Conservation (phyloP, 2,888 invertebrate genomes). For the Apotomis capreana region DNA sequence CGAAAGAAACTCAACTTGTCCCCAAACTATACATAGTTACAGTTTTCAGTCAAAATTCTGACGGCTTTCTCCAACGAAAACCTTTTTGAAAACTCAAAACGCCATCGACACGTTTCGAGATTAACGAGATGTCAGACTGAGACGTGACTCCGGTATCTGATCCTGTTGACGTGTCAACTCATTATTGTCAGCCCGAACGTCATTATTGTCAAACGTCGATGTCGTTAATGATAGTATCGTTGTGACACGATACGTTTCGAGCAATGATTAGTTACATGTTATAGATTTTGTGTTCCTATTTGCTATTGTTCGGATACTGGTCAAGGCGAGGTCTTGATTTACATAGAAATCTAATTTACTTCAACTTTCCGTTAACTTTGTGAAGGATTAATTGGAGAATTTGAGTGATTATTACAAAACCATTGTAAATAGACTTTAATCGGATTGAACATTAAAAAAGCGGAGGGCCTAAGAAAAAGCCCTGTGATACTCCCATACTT, state of each 20-base stretch:
- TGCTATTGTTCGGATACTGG: slow-evolving; percentile 20
- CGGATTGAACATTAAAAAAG: slow-evolving; percentile 16
- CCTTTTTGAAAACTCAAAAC: slow-evolving; percentile 30
- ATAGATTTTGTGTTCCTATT: slow-evolving; percentile 19
- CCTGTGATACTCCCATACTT: slow-evolving; percentile 29
- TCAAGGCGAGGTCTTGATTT: slow-evolving; percentile 21
- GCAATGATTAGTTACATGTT: slow-evolving; percentile 26
- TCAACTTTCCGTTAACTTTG: slow-evolving; percentile 26
- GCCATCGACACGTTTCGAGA: slow-evolving; percentile 36
- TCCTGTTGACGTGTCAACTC: slow-evolving; percentile 38
- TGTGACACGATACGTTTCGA: slow-evolving; percentile 35
- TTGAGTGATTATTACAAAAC: slow-evolving; percentile 27
- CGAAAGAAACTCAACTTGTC: too few relatives aligned
- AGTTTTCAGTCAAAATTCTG: neutral
- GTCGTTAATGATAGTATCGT: slow-evolving; percentile 37
- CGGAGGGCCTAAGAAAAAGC: slow-evolving; percentile 4
- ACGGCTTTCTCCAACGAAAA: slow-evolving; percentile 14
- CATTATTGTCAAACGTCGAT: slow-evolving; percentile 37
- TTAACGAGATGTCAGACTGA: slow-evolving; percentile 40
- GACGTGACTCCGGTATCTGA: slow-evolving; percentile 42
- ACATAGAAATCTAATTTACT: slow-evolving; percentile 28
- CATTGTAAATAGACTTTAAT: slow-evolving; percentile 13
- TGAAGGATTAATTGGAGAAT: slow-evolving; percentile 25
- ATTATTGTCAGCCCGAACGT: slow-evolving; percentile 38
- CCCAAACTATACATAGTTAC: too few relatives aligned